These are phyloP conservation scores for Neosalanx taihuensis DNA, from an alignment of 2,797 vertebrate genomes.

Conservation along the genomic window DNA sequence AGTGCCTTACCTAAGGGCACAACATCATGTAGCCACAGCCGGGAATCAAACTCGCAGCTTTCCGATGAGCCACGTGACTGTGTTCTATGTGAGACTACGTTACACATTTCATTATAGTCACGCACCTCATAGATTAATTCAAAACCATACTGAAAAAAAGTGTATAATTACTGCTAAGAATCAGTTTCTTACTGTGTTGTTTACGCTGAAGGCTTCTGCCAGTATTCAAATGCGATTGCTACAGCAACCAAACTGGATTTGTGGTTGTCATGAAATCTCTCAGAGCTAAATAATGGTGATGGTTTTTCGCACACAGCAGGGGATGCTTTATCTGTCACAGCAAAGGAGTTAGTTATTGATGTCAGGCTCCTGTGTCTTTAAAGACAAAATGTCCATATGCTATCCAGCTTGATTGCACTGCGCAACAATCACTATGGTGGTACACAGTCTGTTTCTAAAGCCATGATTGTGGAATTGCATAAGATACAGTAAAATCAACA, in stretches of 20 bases:
- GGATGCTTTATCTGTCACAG: conserved; percentile 23
- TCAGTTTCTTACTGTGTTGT: not conserved
- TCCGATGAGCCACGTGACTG: too few relatives aligned
- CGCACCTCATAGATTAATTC: too few relatives aligned
- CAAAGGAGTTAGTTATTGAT: conserved; percentile 25
- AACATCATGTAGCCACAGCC: too few relatives aligned
- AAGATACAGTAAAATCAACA: conserved; percentile 44
- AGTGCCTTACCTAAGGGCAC: too few relatives aligned
- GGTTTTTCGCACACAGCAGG: conserved; percentile 14
- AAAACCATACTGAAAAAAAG: too few relatives aligned
- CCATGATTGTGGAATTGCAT: conserved; percentile 44
- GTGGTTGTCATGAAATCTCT: conserved; percentile 41
- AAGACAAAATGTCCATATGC: conserved; percentile 34
- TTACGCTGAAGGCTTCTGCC: conserved; percentile 17
- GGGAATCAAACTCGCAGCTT: too few relatives aligned
- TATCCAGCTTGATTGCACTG: conserved; percentile 44
- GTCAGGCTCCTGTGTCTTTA: conserved; percentile 31
- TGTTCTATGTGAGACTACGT: too few relatives aligned
- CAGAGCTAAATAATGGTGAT: conserved; percentile 33
- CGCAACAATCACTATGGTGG: conserved; percentile 42
- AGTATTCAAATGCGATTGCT: not conserved
- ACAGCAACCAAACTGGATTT: conserved; percentile 44
- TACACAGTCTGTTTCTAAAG: conserved; percentile 39
- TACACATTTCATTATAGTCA: too few relatives aligned
- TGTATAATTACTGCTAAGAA: too few relatives aligned